Evolutionary conservation across 2,113 vertebrate species (phyloP).

Genomic region (Tetraodon nigroviridis): DNA sequence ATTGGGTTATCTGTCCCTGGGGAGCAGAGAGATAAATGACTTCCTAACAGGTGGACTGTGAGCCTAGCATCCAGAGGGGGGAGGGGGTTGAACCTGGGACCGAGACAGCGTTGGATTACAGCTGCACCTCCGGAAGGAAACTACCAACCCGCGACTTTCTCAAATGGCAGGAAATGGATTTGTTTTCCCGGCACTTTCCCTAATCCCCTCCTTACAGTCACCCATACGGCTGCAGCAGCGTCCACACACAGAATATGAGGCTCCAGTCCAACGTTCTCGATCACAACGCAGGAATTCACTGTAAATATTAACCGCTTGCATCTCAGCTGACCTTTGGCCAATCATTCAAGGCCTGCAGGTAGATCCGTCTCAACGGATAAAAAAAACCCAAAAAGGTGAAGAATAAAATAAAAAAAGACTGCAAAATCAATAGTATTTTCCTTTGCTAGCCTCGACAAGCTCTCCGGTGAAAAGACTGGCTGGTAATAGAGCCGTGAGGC

Average conservation of each 20-base stretch:
- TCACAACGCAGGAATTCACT: no score
- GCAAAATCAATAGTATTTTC: slow-evolving; percentile 33
- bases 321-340: slow-evolving; percentile 5
- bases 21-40: slow-evolving; percentile 59
- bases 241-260: background rate
- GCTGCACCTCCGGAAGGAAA: slow-evolving; percentile 48
- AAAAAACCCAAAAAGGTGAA: background rate
- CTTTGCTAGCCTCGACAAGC: slow-evolving; percentile 25
- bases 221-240: background rate
- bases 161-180: slow-evolving; percentile 53
- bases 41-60: slow-evolving; percentile 66
- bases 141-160: slow-evolving; percentile 36
- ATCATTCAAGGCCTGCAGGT: slow-evolving; percentile 18
- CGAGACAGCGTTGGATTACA: slow-evolving; percentile 46
- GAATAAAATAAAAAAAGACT: background rate
- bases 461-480: slow-evolving; percentile 35
- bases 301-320: background rate
- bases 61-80: slow-evolving; percentile 23
- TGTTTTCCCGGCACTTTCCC: slow-evolving; percentile 42
- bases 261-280: no score
- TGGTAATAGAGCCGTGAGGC: slow-evolving; percentile 39
- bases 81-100: slow-evolving; percentile 43
- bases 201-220: slow-evolving; percentile 29
- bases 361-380: slow-evolving; percentile 12
- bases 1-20: slow-evolving; percentile 33